These are phyloP conservation scores for Corvus moneduloides DNA, from an alignment of 2,113 vertebrate genomes.

Conservation along the genomic window DNA sequence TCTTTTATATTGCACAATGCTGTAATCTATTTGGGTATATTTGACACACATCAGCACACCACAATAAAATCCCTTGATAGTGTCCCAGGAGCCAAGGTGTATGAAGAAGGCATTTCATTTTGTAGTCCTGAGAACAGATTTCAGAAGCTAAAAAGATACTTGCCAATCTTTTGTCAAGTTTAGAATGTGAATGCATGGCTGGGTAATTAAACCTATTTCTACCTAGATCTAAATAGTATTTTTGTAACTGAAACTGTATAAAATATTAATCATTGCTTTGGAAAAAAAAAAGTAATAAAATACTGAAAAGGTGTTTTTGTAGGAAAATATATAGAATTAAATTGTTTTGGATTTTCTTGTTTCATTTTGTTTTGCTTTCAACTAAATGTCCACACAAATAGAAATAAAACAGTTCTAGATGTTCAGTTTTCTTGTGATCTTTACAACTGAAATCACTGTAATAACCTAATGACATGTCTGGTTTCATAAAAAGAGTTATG, in stretches of 20 bases:
- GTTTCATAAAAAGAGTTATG: background rate
- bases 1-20: slow-evolving; percentile 66
- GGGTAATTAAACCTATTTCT: background rate
- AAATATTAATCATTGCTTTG: background rate
- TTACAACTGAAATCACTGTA: background rate
- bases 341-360: background rate
- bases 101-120: slow-evolving; percentile 68
- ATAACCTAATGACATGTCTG: background rate
- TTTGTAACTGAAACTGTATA: background rate
- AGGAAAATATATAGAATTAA: background rate
- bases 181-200: slow-evolving; percentile 7
- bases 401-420: background rate
- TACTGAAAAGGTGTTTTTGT: background rate
- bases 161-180: slow-evolving; percentile 55
- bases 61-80: slow-evolving; percentile 69
- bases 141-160: slow-evolving; percentile 45
- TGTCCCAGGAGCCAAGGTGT: slow-evolving; percentile 58
- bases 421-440: background rate
- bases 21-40: slow-evolving; percentile 78
- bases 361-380: background rate
- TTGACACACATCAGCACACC: slow-evolving; percentile 57
- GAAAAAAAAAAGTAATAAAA: background rate
- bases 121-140: slow-evolving; percentile 57
- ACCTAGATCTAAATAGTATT: background rate
- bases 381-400: background rate